These are phyloP conservation scores for Stomatorhinus walkeri DNA, from an alignment of 2,797 vertebrate species.

Conservation along the genomic window DNA sequence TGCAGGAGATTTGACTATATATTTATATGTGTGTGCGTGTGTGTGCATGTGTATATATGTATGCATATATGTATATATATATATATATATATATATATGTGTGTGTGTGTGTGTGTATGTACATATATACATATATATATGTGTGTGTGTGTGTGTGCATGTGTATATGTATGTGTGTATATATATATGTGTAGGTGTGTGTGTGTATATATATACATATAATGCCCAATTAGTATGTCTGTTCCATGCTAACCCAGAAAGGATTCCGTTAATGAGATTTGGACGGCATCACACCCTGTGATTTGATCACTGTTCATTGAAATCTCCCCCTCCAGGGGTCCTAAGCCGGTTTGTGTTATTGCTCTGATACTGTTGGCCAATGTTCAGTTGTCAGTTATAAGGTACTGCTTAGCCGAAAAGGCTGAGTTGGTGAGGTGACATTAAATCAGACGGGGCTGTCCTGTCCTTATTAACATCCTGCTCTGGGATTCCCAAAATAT, in stretches of 20 bases:
- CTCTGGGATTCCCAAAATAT: not conserved
- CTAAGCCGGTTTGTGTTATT: not conserved
- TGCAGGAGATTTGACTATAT: not conserved
- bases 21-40: too few relatives aligned
- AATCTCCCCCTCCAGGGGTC: not conserved
- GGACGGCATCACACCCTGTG: conserved; percentile 16
- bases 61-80: not conserved
- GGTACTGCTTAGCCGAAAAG: not conserved
- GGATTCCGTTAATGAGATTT: conserved; percentile 14
- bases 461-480: not conserved
- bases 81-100: too few relatives aligned
- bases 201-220: not conserved
- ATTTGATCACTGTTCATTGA: not conserved
- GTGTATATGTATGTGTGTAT: too few relatives aligned
- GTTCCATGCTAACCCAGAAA: not conserved
- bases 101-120: not conserved
- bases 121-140: not conserved
- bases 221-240: not conserved
- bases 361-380: not conserved
- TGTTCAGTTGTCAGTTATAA: not conserved
- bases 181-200: too few relatives aligned
- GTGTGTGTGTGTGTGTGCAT: too few relatives aligned
- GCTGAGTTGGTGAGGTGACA: not conserved
- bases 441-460: not conserved
- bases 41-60: not conserved